A percentile compares a stretch with the other conserved stretches of the same genome.
Evolutionary conservation across 2,797 vertebrate genomes (phyloP).

Genomic region (Zalophus californianus): DNA sequence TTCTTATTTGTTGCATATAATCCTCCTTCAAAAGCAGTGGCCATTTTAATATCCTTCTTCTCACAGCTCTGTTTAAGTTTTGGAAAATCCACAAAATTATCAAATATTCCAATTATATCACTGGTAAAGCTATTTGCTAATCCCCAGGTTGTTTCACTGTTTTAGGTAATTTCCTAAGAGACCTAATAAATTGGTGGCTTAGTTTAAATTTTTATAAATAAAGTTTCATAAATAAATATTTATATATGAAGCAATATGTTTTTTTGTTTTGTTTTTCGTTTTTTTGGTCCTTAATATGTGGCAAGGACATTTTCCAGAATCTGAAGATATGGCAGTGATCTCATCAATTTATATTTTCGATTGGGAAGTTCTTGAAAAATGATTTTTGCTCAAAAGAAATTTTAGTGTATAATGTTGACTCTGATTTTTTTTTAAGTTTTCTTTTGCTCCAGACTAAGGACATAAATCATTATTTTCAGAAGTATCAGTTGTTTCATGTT

Average conservation of each 20-base stretch:
- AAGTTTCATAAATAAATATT: not conserved
- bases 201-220: not conserved
- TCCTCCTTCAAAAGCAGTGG: not conserved
- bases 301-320: not conserved
- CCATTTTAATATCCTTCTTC: not conserved
- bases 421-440: not conserved
- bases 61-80: not conserved
- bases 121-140: not conserved
- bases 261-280: not conserved
- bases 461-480: not conserved
- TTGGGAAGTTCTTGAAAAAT: not conserved
- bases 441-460: not conserved
- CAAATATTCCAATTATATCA: not conserved
- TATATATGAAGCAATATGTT: not conserved
- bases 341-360: not conserved
- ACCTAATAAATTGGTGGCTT: not conserved
- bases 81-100: not conserved
- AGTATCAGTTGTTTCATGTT: not conserved
- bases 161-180: not conserved
- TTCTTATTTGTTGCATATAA: not conserved
- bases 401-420: not conserved
- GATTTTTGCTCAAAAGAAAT: not conserved
- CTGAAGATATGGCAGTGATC: not conserved
- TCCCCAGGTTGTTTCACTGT: not conserved
- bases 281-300: not conserved